Evolutionary conservation across 2,113 vertebrate species (phyloP).

Genomic region (Cinclus cinclus): DNA sequence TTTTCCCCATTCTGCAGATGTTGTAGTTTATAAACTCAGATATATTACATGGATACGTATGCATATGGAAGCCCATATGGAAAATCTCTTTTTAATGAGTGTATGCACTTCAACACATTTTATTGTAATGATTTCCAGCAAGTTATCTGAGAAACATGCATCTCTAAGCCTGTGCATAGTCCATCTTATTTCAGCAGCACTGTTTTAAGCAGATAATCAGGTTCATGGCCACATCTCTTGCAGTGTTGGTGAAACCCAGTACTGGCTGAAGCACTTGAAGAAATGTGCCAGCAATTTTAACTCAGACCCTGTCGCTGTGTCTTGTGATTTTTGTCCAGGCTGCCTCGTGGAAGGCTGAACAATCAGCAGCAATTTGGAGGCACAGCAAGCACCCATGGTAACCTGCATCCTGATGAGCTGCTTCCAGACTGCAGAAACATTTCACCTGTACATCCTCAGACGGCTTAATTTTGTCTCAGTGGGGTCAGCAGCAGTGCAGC

Average conservation of each 20-base stretch:
- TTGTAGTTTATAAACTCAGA: not conserved
- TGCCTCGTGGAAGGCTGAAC: not conserved
- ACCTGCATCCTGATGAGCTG: not conserved
- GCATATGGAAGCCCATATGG: not conserved
- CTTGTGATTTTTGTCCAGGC: not conserved
- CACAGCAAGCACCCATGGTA: not conserved
- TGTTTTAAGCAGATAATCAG: not conserved
- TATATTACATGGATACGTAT: not conserved
- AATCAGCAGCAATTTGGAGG: not conserved
- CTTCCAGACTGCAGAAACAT: not conserved
- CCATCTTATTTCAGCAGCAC: not conserved
- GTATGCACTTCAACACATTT: not conserved
- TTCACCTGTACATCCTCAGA: not conserved
- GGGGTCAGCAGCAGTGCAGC: not conserved
- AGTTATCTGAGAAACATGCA: not conserved
- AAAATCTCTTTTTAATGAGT: not conserved
- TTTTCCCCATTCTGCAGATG: not conserved
- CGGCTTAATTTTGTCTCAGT: not conserved
- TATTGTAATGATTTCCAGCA: not conserved
- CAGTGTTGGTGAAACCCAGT: not conserved
- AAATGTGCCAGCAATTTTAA: not conserved
- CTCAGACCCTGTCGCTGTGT: fast-evolving
- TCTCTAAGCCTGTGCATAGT: not conserved
- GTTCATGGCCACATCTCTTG: not conserved
- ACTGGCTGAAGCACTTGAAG: not conserved